Base-by-base conservation (phyloP, 2,888 invertebrate species). In the Pycnomerus fuliginosus region DNA sequence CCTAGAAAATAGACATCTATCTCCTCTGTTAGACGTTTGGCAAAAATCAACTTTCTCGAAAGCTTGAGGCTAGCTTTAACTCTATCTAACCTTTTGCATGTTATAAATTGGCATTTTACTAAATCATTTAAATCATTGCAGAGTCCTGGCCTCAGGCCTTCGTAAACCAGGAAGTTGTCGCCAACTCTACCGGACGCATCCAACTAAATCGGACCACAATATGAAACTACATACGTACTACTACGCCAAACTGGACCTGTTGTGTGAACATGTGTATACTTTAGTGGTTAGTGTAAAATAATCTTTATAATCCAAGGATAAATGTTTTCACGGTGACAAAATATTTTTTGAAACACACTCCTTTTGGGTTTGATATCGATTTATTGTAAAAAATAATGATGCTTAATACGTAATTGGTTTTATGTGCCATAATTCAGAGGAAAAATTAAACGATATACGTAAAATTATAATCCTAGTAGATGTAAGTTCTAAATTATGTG, bases 241-340 rank as follows among this genome's bases (percentile, higher is more conserved):
- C 65, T 68, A 60, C 66, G 61, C 66, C 68, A 63, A 63, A 56
- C 46, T 50, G 59, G 55, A 57, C 55, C 52, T 60, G 55, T 62
- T 66, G 65, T 67, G 69, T 69, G 68, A 65, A 62, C 68, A 60
- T 69, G 69, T 70, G 69, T 69, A 70, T 70, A 70, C 68, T 67
- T 58, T 66, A 68, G 66, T 60, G 60, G 55, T 61, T 69, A 70
- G 67, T 64, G 62, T 64, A 53, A 41, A 34, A 20, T 65, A 63
- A 64, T 60, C 61, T 64, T 63, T 66, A 62, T 65, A 64, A 67
- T 65, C 67, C 66, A 68, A 68, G 67, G 66, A n/a, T 56, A 14
- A 54, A 60, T 58, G 52, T 53, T 55, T 15, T 42, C 45, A 60
- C 58, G 56, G 60, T 55, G 55, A 55, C 54, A 49, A 61, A 55